Evolutionary conservation across 2,113 vertebrate genomes (phyloP), one percentile per base, ranked within the genome.

Genomic region (Heterotilapia buettikoferi): DNA sequence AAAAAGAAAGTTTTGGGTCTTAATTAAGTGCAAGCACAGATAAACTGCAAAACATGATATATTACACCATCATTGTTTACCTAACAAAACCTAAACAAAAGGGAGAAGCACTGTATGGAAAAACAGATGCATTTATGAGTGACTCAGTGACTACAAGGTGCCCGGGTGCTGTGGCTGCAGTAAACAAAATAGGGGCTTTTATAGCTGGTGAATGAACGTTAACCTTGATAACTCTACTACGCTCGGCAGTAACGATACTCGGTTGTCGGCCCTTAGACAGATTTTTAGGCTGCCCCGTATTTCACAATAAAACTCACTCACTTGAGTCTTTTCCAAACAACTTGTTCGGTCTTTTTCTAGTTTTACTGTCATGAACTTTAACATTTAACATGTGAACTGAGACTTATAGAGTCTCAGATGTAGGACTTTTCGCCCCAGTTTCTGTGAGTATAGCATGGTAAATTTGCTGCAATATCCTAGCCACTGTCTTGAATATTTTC

Each of bases 181-280:
- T 40, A 21, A 40, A 68, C n/a, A 21, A 68, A 57, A 40, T 43
- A 2, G 3, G 7, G 5, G 40, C 26, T 9, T 84, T 88, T 82
- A 71, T 13, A 24, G 36, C 9, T 40, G n/a, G n/a, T 9, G 45
- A 2, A 71, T 71, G n/a, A 71, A n/a, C 7, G 3, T 40, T 14
- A 8, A 68, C 36, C n/a, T 68, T 40, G 36, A 14, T 14, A 90
- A 92, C 86, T 91, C 80, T 40, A 21, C 88, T 91, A 78, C 47
- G 89, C 56, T 89, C 53, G 9, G 66, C 91, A 84, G 90, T 66
- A 89, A 61, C 9, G 1, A 63, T 63, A 63, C 16, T 63, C 16
- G 0, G 59, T 33, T 63, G 16, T 63, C 16, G 16, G 16, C 59
- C 29, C 59, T 33, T 19, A 31, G 3, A 63, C 16, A 63, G 59